Evolutionary conservation across 2,797 vertebrate genomes (phyloP).

Genomic region (Pogoniulus pusillus): DNA sequence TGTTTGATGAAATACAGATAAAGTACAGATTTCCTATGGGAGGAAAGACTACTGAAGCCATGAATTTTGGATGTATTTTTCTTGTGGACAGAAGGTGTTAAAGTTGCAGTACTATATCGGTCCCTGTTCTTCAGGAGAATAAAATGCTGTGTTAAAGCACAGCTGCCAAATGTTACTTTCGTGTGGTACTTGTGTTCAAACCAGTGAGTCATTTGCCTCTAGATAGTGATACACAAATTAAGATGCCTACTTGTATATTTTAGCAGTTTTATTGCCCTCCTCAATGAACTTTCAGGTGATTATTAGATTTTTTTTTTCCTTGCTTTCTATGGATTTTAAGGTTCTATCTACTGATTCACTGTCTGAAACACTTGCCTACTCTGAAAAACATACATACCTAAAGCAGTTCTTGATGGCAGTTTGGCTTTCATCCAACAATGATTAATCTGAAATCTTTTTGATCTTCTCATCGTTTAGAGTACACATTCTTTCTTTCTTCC

Average conservation of each 20-base stretch:
- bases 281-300: neutral
- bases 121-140: neutral
- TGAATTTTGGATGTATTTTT: neutral
- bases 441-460: neutral
- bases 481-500: too few relatives aligned
- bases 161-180: neutral
- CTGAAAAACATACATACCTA: neutral
- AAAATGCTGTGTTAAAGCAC: neutral
- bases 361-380: neutral
- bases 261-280: neutral
- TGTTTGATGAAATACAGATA: neutral
- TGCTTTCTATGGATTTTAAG: neutral
- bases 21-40: neutral
- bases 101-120: neutral
- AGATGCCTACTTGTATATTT: neutral
- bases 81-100: neutral
- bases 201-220: neutral
- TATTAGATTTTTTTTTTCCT: neutral
- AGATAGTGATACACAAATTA: neutral
- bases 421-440: neutral
- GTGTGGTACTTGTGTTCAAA: neutral
- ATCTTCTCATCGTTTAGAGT: neutral
- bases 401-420: neutral
- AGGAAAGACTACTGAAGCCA: neutral
- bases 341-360: neutral